phyloP scores from a whole-genome alignment of 2,113 vertebrate species.

The Rhabdornis inornatus region DNA sequence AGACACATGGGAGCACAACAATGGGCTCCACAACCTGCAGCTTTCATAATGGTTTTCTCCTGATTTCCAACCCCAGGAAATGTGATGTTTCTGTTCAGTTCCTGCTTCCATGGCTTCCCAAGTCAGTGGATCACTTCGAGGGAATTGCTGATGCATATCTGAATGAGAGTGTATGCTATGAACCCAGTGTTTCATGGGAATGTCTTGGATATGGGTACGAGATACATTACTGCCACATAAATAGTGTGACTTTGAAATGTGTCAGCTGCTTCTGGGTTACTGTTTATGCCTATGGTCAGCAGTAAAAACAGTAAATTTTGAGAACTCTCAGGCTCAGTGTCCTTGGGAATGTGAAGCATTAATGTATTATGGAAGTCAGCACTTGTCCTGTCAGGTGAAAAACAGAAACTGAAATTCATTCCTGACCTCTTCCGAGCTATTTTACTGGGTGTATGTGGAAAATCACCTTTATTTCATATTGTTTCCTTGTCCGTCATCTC shows the following conservation, averaged over 20 bases:
- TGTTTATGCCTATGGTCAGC: not conserved
- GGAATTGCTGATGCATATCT: not conserved
- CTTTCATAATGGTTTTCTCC: not conserved
- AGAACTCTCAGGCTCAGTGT: not conserved
- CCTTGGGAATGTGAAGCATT: not conserved
- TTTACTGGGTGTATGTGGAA: not conserved
- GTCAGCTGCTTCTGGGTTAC: not conserved
- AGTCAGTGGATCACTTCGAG: not conserved
- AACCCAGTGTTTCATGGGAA: not conserved
- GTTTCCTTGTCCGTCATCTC: not conserved
- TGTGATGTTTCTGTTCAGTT: not conserved
- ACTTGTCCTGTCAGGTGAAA: not conserved
- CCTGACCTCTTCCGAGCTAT: not conserved
- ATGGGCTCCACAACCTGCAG: not conserved
- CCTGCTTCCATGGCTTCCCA: not conserved
- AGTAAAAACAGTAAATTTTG: not conserved
- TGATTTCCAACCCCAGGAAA: not conserved
- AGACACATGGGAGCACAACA: fast-evolving
- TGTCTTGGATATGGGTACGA: not conserved
- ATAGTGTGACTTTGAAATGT: not conserved
- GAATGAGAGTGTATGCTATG: not conserved
- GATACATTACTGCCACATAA: not conserved
- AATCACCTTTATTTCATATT: not conserved
- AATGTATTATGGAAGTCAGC: not conserved
- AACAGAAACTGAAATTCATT: not conserved